Base-by-base conservation (phyloP, 2,797 vertebrate species). In the Pipistrellus nathusii region DNA sequence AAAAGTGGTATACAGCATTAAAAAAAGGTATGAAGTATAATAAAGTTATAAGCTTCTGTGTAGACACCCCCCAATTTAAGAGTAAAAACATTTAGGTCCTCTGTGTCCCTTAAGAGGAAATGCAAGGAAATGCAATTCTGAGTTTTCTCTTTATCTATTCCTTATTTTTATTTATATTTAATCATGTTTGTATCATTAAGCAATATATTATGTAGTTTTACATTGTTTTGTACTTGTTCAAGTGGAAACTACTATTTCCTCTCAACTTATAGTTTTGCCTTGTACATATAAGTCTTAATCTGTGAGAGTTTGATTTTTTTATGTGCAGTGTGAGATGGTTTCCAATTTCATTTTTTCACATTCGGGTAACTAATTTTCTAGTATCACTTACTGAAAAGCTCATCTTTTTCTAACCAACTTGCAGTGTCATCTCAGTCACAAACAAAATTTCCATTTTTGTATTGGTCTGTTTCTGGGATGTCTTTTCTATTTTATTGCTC, bases 111-210 rank as follows among this genome's bases (percentile, higher is more conserved):
- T 85, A 68, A 81, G 15, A 84, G 30, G 41, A 93, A 85, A 76
- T 17, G 35, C 30, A 69, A 84, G 30, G 41, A 93, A 85, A 76
- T 17, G 35, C 30, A 69, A 57, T 69, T 32, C 44, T 73, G 20
- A 72, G 80, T 90, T 81, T 91, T 66, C 32, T 85, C 64, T 87
- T 73, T 69, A 69, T 62, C n/a, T n/a, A 80, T 94, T 8, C 13
- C 6, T 93, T n/a, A 77, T 59, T 59, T 86, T 88, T 76, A 86
- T 81, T 71, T 93, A 27, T 62, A 73, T 75, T 90, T 94, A 94
- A 83, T 30, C 38, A 90, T 35, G 23, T 27, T 62, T 44, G 10
- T 68, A 48, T 94, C 91, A 53, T 51, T 87, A 89, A 69, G 38
- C 53, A 95, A 59, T 59, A n/a, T 77, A 59, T 62, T 59, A 23